Evolutionary conservation across 2,888 invertebrate genomes (phyloP).

Genomic region (Lasioglossum oenotherae): DNA sequence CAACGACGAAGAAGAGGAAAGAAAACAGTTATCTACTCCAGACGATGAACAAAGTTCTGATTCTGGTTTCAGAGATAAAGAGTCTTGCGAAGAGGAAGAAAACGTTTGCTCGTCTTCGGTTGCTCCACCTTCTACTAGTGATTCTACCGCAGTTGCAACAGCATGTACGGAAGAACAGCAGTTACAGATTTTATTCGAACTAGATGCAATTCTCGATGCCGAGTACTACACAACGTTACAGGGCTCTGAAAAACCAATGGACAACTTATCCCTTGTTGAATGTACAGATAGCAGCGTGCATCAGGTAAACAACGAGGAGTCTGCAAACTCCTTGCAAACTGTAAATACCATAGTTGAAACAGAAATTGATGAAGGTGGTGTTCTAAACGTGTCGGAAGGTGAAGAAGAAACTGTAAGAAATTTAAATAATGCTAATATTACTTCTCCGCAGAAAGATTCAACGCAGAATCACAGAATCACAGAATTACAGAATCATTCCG

Average conservation of each 20-base stretch:
- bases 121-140: conserved; percentile 47
- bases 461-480: background rate
- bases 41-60: conserved; percentile 85
- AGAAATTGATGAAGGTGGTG: conserved; percentile 15
- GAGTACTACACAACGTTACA: conserved; percentile 77
- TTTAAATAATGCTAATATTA: background rate
- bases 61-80: conserved; percentile 85
- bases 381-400: conserved; percentile 3
- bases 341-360: conserved; percentile 28
- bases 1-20: conserved; percentile 83
- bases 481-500: background rate
- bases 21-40: conserved; percentile 84
- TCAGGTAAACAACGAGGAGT: conserved; percentile 25
- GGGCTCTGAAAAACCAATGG: conserved; percentile 67
- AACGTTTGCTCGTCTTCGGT: conserved; percentile 73
- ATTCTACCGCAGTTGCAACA: conserved; percentile 54
- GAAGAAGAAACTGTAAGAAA: conserved; percentile 15
- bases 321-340: conserved; percentile 21
- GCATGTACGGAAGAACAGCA: conserved; percentile 80
- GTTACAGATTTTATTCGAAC: conserved; percentile 79
- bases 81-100: conserved; percentile 83
- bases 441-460: background rate
- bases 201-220: conserved; percentile 81
- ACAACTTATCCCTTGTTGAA: conserved; percentile 34
- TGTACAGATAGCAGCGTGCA: conserved; percentile 1